These are phyloP conservation scores for Drosophila diplacantha DNA, from an alignment of 2,888 invertebrate genomes.

Conservation along the genomic window DNA sequence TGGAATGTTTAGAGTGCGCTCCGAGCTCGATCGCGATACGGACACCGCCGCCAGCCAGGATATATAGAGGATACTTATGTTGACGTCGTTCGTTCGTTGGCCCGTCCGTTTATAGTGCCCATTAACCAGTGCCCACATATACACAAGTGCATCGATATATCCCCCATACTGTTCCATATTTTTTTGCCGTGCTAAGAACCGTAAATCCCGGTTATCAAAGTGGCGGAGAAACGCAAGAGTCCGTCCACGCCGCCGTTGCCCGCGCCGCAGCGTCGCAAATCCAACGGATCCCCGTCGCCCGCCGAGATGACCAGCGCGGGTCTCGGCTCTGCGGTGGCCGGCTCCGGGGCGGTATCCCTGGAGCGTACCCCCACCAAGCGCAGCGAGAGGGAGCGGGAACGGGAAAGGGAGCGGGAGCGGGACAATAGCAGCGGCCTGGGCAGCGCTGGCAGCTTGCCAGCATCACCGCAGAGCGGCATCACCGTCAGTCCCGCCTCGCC, in stretches of 20 bases:
- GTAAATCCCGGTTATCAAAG: conserved; percentile 63
- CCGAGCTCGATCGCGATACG: conserved; percentile 2
- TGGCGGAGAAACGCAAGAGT: conserved; percentile 77
- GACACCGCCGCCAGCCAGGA: conserved; percentile 4
- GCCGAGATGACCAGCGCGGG: conserved; percentile 55
- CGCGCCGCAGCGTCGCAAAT: conserved; percentile 72
- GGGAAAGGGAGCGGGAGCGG: conserved; percentile 31
- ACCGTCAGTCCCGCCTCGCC: conserved; percentile 59
- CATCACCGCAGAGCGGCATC: conserved; percentile 50
- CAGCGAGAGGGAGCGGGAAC: conserved; percentile 34
- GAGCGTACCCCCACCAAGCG: conserved; percentile 53
- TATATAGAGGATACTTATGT: background rate
- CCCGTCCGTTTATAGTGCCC: background rate
- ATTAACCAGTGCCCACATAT: background rate
- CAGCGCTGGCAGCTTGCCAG: conserved; percentile 59
- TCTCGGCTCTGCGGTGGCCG: conserved; percentile 17
- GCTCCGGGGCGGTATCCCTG: conserved; percentile 31
- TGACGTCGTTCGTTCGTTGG: background rate
- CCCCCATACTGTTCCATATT: background rate
- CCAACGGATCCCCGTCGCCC: conserved; percentile 22
- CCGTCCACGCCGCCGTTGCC: conserved; percentile 72
- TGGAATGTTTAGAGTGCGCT: conserved; percentile 72
- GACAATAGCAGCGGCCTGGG: conserved; percentile 62
- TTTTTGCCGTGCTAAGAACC: conserved; percentile 18
- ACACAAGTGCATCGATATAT: conserved; percentile 4